Base-by-base conservation (phyloP, 2,888 invertebrate species). In the Hylaea fasciaria region DNA sequence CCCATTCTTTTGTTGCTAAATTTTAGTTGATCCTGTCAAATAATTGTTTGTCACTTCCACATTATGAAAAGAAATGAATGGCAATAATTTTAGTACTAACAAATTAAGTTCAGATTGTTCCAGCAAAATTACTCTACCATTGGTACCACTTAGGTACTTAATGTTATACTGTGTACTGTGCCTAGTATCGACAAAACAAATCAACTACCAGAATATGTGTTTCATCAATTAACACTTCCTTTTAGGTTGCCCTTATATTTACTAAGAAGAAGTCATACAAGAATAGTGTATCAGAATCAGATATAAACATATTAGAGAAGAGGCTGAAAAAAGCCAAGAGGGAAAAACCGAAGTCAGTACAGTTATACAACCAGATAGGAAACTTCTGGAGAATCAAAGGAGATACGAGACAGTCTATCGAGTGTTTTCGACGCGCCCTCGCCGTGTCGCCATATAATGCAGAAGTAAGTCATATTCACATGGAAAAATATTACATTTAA, bases 381-480 rank as follows among this genome's bases (percentile, higher is more conserved):
- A 97, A 98, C 86, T 97, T 96, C 85, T 97, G 97, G 96, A 94
- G 97, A 66, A 96, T 97, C 70, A 96, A 97, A 84, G 97, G 97
- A 4, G 96, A 97, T 81, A 96, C 97, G 7, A 94, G 96, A 77
- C 95, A 95, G 78, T 96, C 97, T 0, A 97, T 98, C 64, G 97
- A 98, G 86, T 98, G 97, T 83, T 98, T 97, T 87, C 94, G 97
- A 64, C 94, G 96, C 77, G 97, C 97, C 4, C 93, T 97, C 17
- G 95, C 96, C 17, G 95, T 97, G 11, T 96, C 96, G 17, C 97
- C 97, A 0, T 96, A 97, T 77, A 96, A 97, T 91, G 95, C 97
- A 43, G 97, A 97, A 86, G 95, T 92, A 72, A 82, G 84, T 82
- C 13, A 12, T 2, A 45, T 10, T 5, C n/a, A n/a, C n/a, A n/a